Percentiles rank a stretch among this genome's conserved stretches.
phyloP scores from a whole-genome alignment of 2,113 vertebrate species.

The Canis aureus region DNA sequence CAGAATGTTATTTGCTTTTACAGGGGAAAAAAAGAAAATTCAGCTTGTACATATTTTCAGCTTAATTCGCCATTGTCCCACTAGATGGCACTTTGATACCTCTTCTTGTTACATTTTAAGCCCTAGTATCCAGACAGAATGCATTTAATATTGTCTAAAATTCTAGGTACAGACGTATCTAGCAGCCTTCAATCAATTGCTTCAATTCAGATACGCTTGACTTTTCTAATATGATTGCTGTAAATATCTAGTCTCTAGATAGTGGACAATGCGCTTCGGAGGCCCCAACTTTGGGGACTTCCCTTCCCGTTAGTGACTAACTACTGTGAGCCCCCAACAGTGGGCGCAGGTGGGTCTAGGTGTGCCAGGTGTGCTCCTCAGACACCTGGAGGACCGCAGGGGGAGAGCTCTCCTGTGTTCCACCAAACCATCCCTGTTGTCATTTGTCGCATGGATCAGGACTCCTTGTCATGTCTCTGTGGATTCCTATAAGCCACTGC shows the following conservation, averaged over 20 bases:
- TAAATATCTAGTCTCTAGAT: not conserved
- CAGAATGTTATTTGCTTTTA: not conserved
- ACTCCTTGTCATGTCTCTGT: accelerated
- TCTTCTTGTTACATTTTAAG: not conserved
- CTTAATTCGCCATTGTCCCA: slow-evolving; percentile 43
- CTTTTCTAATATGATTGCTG: slow-evolving; percentile 10
- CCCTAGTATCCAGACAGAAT: not conserved
- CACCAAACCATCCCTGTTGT: accelerated
- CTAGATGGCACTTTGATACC: slow-evolving; percentile 84
- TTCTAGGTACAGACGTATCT: not conserved
- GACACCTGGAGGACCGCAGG: accelerated
- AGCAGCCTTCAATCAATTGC: not conserved
- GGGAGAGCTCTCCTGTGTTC: not conserved
- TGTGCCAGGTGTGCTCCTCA: no score
- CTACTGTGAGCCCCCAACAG: no score
- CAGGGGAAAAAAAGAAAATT: not conserved
- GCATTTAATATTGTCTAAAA: not conserved
- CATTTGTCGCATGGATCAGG: not conserved
- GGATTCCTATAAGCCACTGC: not conserved
- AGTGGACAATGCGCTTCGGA: accelerated
- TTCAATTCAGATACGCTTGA: not conserved
- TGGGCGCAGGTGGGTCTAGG: accelerated
- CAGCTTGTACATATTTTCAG: not conserved
- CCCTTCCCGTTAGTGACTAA: not conserved
- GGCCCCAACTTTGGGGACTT: not conserved